Percentiles rank a stretch among this genome's conserved stretches.
Conservation (phyloP, 2,888 invertebrate species). For the Tenthredo scrophulariae region DNA sequence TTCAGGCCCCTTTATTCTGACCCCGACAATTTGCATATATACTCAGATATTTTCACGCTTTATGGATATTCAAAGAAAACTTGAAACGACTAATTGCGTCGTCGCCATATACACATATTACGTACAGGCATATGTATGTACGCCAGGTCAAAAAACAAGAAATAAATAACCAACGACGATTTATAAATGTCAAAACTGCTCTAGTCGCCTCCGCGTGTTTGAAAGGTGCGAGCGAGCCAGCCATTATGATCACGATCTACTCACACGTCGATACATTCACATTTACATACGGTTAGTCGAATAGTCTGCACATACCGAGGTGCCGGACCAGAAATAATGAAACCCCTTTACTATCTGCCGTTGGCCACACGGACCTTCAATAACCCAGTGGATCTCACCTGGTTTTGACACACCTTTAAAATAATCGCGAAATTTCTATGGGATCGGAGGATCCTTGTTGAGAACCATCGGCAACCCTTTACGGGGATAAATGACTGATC, state of each 20-base stretch:
- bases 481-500: constrained; percentile 59
- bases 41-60: background rate
- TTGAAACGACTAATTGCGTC: background rate
- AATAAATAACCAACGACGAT: background rate
- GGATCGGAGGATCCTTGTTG: background rate
- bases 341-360: constrained; percentile 72
- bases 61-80: background rate
- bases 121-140: background rate
- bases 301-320: constrained; percentile 65
- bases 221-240: constrained; percentile 31
- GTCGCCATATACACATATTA: background rate
- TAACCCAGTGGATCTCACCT: constrained; percentile 45
- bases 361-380: constrained; percentile 64
- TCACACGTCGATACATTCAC: constrained; percentile 2
- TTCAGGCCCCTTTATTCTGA: background rate
- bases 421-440: background rate
- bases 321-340: constrained; percentile 76
- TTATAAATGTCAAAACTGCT: constrained; percentile 27
- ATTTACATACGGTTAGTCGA: constrained; percentile 16
- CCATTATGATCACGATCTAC: constrained; percentile 34
- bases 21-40: background rate
- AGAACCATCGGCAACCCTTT: constrained; percentile 57
- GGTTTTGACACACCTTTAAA: background rate
- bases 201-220: background rate
- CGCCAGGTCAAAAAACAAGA: background rate